These are phyloP conservation scores for Meriones psammophilus DNA, from an alignment of 2,797 vertebrate genomes.

Conservation along the genomic window DNA sequence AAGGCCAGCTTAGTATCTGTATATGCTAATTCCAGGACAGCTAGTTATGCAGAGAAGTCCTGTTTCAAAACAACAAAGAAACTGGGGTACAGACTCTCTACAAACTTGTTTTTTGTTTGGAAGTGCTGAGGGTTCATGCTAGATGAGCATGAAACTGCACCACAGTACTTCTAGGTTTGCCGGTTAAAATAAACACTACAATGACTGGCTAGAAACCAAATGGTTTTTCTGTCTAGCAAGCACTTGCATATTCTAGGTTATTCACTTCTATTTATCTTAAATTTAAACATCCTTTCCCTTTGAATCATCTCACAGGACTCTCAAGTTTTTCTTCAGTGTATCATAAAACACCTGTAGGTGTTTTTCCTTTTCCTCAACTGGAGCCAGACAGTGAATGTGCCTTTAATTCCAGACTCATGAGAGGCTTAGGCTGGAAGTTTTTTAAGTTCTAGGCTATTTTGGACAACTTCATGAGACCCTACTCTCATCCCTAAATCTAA, in stretches of 20 bases:
- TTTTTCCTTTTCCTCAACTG: neutral
- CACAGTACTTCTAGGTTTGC: neutral
- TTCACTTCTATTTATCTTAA: conserved; percentile 24
- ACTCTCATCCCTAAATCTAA: neutral
- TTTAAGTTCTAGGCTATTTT: neutral
- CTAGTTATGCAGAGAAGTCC: too few species aligned
- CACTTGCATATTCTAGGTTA: neutral
- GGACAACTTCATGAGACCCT: neutral
- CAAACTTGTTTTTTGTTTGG: neutral
- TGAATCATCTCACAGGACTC: neutral
- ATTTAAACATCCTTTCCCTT: neutral
- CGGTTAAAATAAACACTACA: conserved; percentile 19
- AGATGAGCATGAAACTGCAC: neutral
- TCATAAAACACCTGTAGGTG: neutral
- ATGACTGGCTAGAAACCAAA: conserved; percentile 11
- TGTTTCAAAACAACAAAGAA: neutral
- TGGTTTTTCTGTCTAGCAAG: neutral
- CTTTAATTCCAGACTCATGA: neutral
- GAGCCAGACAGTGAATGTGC: too few species aligned
- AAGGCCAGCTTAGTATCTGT: too few species aligned
- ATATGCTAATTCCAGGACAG: too few species aligned
- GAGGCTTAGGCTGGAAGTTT: neutral
- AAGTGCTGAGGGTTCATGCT: neutral
- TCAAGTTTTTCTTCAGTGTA: neutral
- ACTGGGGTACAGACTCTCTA: neutral